Base-by-base conservation (phyloP, 2,113 vertebrate genomes). In the Aspiorhynchus laticeps region DNA sequence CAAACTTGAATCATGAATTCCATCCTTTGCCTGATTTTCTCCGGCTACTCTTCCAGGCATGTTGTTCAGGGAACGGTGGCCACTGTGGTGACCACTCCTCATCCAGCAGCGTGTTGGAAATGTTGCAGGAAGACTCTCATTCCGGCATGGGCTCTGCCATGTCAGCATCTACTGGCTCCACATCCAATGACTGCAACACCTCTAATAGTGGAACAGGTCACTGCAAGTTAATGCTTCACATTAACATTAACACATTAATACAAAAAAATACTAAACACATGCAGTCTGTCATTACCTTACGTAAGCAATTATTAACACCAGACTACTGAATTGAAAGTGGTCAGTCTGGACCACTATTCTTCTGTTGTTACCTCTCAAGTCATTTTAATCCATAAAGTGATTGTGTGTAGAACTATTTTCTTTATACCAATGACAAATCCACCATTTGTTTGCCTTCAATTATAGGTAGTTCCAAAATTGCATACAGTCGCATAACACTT, bases 201-300 rank as follows among this genome's bases (percentile, higher is more conserved):
- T 96, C 96, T 10, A 94, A 92, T 31, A 98, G 97, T 65, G 93
- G 96, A 91, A 95, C 96, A 96, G 97, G 97, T 98, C 67, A 78
- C 89, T 67, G 7, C 8, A 53, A 74, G 7, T 24, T 74, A 41
- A 74, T 41, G 36, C 36, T 53, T 78, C 9, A 53, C 46, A 53
- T 28, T 78, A 61, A n/a, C 56, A 61, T 59, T 5, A 48, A 33
- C 71, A 12, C 24, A n/a, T 73, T 2, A n/a, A 11, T 73, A 7
- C 5, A 5, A n/a, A 74, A 73, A 71, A 74, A 41, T 41, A 73
- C 69, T 73, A 1, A 36, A 7, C 67, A 71, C 28, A 33, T 15
- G 26, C 28, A 19, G 33, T 33, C 31, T 73, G 69, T 11, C 19
- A 9, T 69, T 24, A 11, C 9, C 10, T 38, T 24, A 38, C 0